phyloP scores from a whole-genome alignment of 2,113 vertebrate genomes.

The Melanerpes formicivorus region DNA sequence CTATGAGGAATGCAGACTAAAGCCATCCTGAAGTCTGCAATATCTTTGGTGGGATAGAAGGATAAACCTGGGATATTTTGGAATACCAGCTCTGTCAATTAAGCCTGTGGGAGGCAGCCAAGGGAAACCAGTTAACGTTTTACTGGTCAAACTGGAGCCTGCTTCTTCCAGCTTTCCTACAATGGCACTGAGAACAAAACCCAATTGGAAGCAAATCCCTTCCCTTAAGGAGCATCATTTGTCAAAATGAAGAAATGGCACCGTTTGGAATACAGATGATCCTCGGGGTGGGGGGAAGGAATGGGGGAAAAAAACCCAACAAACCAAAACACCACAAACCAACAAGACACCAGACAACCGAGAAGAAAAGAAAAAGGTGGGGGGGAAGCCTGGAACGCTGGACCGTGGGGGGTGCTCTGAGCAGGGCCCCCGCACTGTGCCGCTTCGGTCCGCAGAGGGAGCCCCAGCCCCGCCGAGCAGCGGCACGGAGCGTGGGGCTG shows the following conservation, averaged over 20 bases:
- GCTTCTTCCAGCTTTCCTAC: not conserved
- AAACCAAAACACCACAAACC: too few relatives aligned
- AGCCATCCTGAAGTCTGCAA: fast-evolving
- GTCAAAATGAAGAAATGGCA: not conserved
- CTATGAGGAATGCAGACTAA: not conserved
- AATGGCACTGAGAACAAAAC: not conserved
- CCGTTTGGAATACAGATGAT: not conserved
- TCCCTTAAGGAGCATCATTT: too few relatives aligned
- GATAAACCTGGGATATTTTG: not conserved
- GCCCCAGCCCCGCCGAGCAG: constrained; percentile 71
- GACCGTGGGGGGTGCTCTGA: not conserved
- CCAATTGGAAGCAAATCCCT: not conserved
- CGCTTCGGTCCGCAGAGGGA: constrained; percentile 80
- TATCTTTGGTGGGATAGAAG: not conserved
- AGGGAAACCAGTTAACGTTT: not conserved
- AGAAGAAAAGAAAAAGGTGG: too few relatives aligned
- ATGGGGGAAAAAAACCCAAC: not conserved
- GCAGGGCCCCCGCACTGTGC: not conserved
- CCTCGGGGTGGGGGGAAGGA: too few relatives aligned
- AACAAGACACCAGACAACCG: too few relatives aligned
- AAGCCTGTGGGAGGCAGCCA: not conserved
- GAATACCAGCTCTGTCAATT: not conserved
- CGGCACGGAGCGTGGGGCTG: not conserved
- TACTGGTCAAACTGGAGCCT: not conserved
- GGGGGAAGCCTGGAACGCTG: too few relatives aligned